These are phyloP conservation scores for Bellardia bayeri DNA, from an alignment of 2,888 invertebrate genomes.

Conservation along the genomic window DNA sequence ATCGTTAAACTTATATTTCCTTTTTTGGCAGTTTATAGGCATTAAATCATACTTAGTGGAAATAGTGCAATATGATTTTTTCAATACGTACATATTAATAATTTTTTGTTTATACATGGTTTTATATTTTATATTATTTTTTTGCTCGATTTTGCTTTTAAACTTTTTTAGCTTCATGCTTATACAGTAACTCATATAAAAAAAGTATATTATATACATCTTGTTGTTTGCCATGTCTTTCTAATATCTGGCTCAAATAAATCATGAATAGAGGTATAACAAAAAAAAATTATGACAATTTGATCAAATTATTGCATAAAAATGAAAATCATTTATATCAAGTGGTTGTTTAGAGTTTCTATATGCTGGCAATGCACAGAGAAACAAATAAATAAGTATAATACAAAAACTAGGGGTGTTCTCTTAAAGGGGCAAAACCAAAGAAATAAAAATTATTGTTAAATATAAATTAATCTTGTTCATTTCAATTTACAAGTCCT, in stretches of 20 bases:
- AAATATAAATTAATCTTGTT: no score
- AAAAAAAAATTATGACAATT: slow-evolving; percentile 70
- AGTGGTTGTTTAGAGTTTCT: slow-evolving; percentile 1
- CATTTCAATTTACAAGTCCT: no score
- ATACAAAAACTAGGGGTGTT: slow-evolving; percentile 5
- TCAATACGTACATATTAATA: neutral
- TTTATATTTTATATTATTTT: slow-evolving; percentile 12
- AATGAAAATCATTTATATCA: slow-evolving; percentile 57
- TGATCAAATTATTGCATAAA: slow-evolving; percentile 72
- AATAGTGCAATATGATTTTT: slow-evolving; percentile 45
- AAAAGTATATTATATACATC: slow-evolving; percentile 34
- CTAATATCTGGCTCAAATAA: slow-evolving; percentile 61
- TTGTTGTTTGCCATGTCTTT: slow-evolving; percentile 55
- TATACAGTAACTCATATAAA: neutral
- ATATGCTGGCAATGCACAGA: neutral
- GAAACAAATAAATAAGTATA: neutral
- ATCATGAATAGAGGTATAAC: slow-evolving; percentile 36
- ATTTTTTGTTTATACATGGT: neutral
- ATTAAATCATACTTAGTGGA: slow-evolving; percentile 60
- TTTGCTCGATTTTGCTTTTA: neutral
- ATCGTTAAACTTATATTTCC: slow-evolving; percentile 45
- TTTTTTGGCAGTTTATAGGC: slow-evolving; percentile 57
- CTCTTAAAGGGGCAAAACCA: neutral
- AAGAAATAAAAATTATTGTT: no score
- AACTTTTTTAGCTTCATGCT: neutral